Evolutionary conservation across 2,113 vertebrate genomes (phyloP), one percentile per base, ranked within the genome.

Genomic region (Arenaria interpres): DNA sequence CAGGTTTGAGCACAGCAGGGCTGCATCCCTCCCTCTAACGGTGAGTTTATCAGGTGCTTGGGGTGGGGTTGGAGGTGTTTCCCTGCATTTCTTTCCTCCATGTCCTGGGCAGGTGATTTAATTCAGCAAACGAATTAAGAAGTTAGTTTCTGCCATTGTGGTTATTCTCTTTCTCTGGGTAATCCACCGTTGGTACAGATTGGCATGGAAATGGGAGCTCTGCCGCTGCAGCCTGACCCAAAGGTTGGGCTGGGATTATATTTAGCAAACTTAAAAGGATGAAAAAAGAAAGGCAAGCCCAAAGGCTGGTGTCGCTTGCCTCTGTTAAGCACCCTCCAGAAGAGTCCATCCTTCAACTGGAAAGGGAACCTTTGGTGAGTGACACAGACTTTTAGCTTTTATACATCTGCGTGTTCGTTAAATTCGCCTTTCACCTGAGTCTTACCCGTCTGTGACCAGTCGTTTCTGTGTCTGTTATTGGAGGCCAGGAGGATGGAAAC

Each of bases 371-470:
- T 74, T n/a, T 89, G 76, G 37, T 73, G 63, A 22, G 33, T 57
- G 41, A 37, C 22, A 50, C 46, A 19, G 30, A 12, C 5, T 43
- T 76, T n/a, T 15, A 46, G 16, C 37, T 78, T 54, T 45, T 57
- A 24, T 24, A 35, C 35, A 10, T 0, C 0, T 19, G 27, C 6
- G 0, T 16, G 18, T 14, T 35, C 39, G 14, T 41, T 85, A 43
- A 76, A 77, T 43, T 76, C 25, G 14, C 10, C 30, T 81, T 57
- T 74, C 24, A 19, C 2, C 1, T 43, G 63, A 10, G 24, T 69
- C 41, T 71, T 41, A 37, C 45, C 27, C 4, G 1, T 12, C 56
- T 4, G 0, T 80, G 45, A 54, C 20, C 50, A 33, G n/a, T 27
- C 21, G 10, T 46, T 62, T 45, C 57, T 64, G 13, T 73, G 59